Conservation (phyloP, 2,113 vertebrate species). For the Chloroceryle aenea region DNA sequence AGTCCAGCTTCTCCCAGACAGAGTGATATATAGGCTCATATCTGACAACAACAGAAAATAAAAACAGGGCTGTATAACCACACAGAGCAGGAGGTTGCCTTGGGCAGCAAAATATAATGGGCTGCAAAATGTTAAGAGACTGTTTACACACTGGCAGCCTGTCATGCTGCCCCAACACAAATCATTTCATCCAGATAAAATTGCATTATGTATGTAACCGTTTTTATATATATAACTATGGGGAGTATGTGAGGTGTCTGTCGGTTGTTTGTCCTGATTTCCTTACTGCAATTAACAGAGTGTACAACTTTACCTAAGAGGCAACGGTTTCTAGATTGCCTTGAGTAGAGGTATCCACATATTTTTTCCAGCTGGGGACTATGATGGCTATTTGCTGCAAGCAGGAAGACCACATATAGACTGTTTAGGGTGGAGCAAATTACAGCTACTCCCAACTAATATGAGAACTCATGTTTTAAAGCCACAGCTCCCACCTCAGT, state of each 20-base stretch:
- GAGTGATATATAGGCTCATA: constrained; percentile 61
- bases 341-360: not conserved
- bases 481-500: constrained; percentile 36
- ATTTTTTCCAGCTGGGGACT: constrained; percentile 40
- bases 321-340: not conserved
- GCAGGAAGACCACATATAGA: constrained; percentile 26
- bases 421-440: constrained; percentile 37
- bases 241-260: not conserved
- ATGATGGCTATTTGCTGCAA: not conserved
- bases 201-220: not conserved
- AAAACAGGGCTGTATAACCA: constrained; percentile 55
- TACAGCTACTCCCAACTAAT: not conserved
- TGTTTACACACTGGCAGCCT: constrained; percentile 56
- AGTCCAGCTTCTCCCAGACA: not conserved
- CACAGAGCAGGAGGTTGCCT: constrained; percentile 63
- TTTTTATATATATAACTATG: not conserved
- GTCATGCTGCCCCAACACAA: not conserved
- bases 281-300: not conserved
- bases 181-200: constrained; percentile 1
- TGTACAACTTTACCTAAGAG: not conserved
- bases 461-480: constrained; percentile 45
- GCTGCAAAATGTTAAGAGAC: constrained; percentile 70
- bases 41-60: constrained; percentile 60
- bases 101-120: constrained; percentile 62
- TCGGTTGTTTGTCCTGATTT: not conserved